Evolutionary conservation across 1,140 invertebrate genomes (phyloP), one percentile per base, ranked within the genome.

Genomic region (Orius laevigatus): DNA sequence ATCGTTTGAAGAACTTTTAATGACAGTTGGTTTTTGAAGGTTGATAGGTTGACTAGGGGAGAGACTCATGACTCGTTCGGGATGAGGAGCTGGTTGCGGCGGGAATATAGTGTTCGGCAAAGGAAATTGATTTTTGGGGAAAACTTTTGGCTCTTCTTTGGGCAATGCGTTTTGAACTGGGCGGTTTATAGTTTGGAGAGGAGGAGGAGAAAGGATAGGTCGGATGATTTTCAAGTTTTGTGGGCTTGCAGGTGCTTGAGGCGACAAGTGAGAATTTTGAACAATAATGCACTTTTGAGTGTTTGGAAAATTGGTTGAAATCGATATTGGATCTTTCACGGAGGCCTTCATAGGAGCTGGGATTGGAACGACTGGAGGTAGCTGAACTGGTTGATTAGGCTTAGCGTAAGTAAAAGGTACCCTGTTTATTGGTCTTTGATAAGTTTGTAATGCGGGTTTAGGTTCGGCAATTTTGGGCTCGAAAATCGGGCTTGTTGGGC

Each of bases 221-320:
- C 48, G 35, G 6, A 44, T 32, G 9, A 49, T 14, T 48, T 52
- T 52, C 18, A 52, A 19, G 43, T 52, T 52, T 39, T 48, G 51
- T 25, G 51, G 51, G 32, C 49, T 51, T n/a, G 40, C 11, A 14
- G 46, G 46, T 2, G 46, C 32, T 11, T n/a, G 12, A 36, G 35
- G 46, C 9, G 48, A 33, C 5, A 44, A 15, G 2, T 25, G 44
- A 35, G 51, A 19, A 12, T 35, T 20, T 12, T 40, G 35, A 10
- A 36, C 19, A 8, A 48, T 36, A 12, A 48, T 36, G 15, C 39
- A 36, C 5, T 39, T 14, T 40, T 39, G 47, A 20, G 16, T 48
- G 2, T 12, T 36, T 10, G 12, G 14, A 19, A 41, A n/a, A 14
- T 35, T 40, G 1, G 47, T 8, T 6, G 47, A 4, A 4, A 25